phyloP scores from a whole-genome alignment of 1,140 invertebrate genomes.

The Macrocentrus cingulum region DNA sequence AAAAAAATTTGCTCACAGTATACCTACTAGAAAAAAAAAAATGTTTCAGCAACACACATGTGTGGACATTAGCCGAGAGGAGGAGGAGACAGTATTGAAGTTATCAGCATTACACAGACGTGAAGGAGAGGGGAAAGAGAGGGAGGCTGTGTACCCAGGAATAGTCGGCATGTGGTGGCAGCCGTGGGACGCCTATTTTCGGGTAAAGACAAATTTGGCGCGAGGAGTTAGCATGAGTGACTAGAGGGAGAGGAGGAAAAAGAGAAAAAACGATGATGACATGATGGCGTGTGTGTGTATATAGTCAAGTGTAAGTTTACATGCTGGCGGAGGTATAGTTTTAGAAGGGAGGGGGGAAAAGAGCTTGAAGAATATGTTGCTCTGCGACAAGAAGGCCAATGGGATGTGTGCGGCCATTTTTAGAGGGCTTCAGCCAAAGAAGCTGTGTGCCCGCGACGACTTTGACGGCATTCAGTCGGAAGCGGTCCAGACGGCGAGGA shows the following conservation, averaged over 20 bases:
- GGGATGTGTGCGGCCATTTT: constrained; percentile 58
- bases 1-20: too few relatives aligned
- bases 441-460: constrained; percentile 39
- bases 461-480: constrained; percentile 58
- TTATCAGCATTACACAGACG: too few relatives aligned
- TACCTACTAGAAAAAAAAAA: too few relatives aligned
- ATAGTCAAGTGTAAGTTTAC: constrained; percentile 59
- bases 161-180: constrained; percentile 54
- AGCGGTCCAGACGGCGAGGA: constrained; percentile 47
- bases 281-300: constrained; percentile 19
- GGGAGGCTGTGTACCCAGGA: constrained; percentile 35
- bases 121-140: too few relatives aligned
- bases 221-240: constrained; percentile 56
- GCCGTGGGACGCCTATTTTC: constrained; percentile 70
- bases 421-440: constrained; percentile 53
- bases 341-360: neutral
- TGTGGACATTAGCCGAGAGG: too few relatives aligned
- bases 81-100: constrained; percentile 41
- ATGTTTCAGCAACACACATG: too few relatives aligned
- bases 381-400: constrained; percentile 53
- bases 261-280: constrained; percentile 37
- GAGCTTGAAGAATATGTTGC: constrained; percentile 14
- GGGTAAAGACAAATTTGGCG: constrained; percentile 80
- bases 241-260: constrained; percentile 28
- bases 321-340: constrained; percentile 30